phyloP scores from a whole-genome alignment of 2,888 invertebrate genomes.

The Caenorhabditis becei region DNA sequence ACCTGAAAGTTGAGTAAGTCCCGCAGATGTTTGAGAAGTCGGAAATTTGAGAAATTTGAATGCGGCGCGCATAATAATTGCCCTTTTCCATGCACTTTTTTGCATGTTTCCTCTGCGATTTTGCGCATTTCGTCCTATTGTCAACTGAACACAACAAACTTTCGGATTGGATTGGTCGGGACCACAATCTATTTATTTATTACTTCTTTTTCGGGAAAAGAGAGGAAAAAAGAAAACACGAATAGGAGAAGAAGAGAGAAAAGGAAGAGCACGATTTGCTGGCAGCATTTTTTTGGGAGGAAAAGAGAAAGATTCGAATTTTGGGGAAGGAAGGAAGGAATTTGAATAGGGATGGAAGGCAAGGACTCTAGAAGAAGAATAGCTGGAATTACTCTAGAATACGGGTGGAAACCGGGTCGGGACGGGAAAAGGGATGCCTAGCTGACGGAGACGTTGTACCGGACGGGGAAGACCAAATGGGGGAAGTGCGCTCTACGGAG shows the following conservation, averaged over 20 bases:
- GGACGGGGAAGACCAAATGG: constrained; percentile 14
- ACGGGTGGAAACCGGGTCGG: constrained; percentile 8
- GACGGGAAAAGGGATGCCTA: constrained; percentile 5
- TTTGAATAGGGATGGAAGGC: not conserved
- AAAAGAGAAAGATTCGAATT: constrained; percentile 2
- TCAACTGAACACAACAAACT: constrained; percentile 12
- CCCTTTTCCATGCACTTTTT: constrained; percentile 25
- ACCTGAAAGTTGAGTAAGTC: not conserved
- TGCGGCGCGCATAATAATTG: constrained; percentile 1
- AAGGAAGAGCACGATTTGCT: constrained; percentile 3
- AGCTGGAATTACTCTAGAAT: not conserved
- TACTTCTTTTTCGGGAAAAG: constrained; percentile 30
- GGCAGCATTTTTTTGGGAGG: constrained; percentile 4
- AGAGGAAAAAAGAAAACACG: constrained; percentile 4
- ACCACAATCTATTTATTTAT: constrained; percentile 32
- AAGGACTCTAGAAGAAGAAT: constrained; percentile 5
- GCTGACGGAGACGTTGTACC: constrained; percentile 23
- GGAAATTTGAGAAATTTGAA: not conserved
- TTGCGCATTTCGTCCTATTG: constrained; percentile 7
- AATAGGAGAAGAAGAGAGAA: constrained; percentile 3
- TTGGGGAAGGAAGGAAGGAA: not conserved
- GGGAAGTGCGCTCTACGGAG: constrained; percentile 16
- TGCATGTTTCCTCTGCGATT: constrained; percentile 5
- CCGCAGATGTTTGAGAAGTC: not conserved
- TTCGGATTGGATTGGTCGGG: not conserved